Conservation (phyloP, 2,113 vertebrate genomes). For the Microtus pennsylvanicus region DNA sequence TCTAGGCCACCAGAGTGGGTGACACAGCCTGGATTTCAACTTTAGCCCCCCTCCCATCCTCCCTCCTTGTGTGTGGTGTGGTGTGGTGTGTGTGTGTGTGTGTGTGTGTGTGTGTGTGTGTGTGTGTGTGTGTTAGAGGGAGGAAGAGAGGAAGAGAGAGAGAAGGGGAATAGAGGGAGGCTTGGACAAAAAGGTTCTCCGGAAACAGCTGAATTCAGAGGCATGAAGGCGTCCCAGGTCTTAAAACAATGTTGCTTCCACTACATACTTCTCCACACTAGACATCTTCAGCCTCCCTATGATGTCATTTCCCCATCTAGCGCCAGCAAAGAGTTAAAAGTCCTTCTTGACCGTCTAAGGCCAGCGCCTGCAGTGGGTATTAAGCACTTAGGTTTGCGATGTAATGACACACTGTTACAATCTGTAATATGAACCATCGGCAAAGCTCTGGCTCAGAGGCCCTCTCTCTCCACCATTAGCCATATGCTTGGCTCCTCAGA, state of each 20-base stretch:
- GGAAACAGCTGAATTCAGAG: constrained; percentile 38
- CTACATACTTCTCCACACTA: constrained; percentile 59
- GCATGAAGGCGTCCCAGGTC: constrained; percentile 27
- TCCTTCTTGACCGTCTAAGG: constrained; percentile 86
- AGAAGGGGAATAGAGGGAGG: not conserved
- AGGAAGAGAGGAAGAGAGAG: not conserved
- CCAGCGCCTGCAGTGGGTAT: constrained; percentile 89
- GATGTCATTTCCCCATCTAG: constrained; percentile 85
- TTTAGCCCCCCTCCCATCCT: no score
- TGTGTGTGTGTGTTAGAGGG: not conserved
- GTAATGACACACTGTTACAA: constrained; percentile 91
- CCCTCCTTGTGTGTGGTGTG: not conserved
- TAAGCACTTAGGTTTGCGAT: constrained; percentile 92
- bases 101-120: not conserved
- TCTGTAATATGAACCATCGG: constrained; percentile 90
- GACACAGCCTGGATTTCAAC: not conserved
- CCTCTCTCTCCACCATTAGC: constrained; percentile 90
- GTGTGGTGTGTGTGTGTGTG: not conserved
- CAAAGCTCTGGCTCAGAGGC: constrained; percentile 87
- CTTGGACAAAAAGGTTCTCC: constrained; percentile 47
- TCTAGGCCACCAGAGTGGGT: not conserved
- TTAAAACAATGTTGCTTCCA: constrained; percentile 23
- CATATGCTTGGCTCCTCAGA: constrained; percentile 90
- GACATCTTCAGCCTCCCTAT: constrained; percentile 75
- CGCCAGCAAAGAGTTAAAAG: constrained; percentile 85